Base-by-base conservation (phyloP, 2,113 vertebrate genomes). In the Perca fluviatilis region DNA sequence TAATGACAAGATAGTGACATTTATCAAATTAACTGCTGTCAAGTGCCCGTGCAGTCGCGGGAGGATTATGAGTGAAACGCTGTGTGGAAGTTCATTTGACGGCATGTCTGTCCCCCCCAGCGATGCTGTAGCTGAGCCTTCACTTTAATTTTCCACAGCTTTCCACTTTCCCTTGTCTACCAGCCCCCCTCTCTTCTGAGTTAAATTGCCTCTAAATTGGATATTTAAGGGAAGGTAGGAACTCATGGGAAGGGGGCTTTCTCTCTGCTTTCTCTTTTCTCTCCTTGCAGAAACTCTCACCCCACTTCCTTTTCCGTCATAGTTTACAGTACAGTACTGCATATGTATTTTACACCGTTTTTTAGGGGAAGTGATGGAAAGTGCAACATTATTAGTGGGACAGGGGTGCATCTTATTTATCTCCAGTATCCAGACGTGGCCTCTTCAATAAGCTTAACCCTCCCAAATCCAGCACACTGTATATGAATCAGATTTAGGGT, bases 131-230 rank as follows among this genome's bases (percentile, higher is more conserved):
- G 82, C 78, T 30, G 53, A 85, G 66, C 78, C 75, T 86, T 90
- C 82, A 79, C 77, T 93, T 94, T 91, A 64, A 92, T 93, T 91
- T 91, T 93, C 76, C 68, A 85, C 85, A 73, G 84, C 84, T 84
- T 90, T 86, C 83, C 76, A 73, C 79, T 82, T 80, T 81, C 53
- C 1, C 68, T 86, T 47, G 13, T 51, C 58, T 77, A 14, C 80
- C 87, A 79, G 43, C 74, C 74, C 77, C 77, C 79, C 75, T 56
- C 72, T 66, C 76, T 51, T 66, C 69, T 69, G 27, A 73, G 76
- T 54, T 89, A 84, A 92, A 89, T 93, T 90, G 84, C 85, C 78
- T 90, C 54, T 82, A 92, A 94, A 94, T 92, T 86, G 79, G 90
- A 93, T 94, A 89, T 89, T 92, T 89, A 71, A 79, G 61, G 62